Evolutionary conservation across 23 tunicate species (phyloP).

Genomic region (Clavelina lepadiformis): DNA sequence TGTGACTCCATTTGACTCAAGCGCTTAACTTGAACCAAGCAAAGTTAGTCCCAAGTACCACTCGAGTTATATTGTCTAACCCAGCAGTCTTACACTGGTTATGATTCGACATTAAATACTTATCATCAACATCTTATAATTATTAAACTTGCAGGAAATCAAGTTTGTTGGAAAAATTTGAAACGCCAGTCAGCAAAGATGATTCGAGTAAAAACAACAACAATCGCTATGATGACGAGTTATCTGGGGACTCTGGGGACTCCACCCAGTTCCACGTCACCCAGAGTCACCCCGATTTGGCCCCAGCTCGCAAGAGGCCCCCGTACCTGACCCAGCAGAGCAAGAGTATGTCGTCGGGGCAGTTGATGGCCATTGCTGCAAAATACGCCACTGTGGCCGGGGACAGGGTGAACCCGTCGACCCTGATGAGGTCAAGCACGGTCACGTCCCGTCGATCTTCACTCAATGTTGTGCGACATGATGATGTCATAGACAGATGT

Average conservation of each 20-base stretch:
- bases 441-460: no score
- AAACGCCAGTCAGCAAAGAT: neutral
- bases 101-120: no score
- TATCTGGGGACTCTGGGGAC: neutral
- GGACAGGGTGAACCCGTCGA: conserved; percentile 40
- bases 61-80: no score
- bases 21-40: no score
- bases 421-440: conserved; percentile 19
- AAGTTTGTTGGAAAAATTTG: neutral
- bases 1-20: no score
- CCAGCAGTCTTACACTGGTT: no score
- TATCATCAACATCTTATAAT: no score
- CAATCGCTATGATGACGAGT: conserved; percentile 6
- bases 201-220: conserved; percentile 2
- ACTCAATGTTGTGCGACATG: no score
- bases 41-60: no score
- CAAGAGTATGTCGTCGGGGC: conserved; percentile 73
- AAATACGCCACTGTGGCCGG: conserved; percentile 59
- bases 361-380: conserved; percentile 62
- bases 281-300: conserved; percentile 47
- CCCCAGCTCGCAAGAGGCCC: conserved; percentile 14
- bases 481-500: no score
- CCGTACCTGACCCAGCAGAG: conserved; percentile 32
- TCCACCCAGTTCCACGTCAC: conserved; percentile 2
- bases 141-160: conserved; percentile 11